Base-by-base conservation (phyloP, 1,140 invertebrate species). In the Eumaeus atala region DNA sequence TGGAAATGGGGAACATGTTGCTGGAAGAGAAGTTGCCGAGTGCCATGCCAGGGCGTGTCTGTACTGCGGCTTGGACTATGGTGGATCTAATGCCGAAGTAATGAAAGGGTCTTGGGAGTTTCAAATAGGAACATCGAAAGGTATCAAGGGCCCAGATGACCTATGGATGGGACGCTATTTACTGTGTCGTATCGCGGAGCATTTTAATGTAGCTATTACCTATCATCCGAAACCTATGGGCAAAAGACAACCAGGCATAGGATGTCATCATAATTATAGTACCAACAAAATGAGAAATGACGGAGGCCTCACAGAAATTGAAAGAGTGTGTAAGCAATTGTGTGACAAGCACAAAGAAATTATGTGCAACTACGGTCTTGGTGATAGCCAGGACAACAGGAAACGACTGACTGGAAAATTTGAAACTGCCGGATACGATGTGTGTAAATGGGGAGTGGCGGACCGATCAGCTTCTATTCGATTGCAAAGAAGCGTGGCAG, bases 171-270 rank as follows among this genome's bases (percentile, higher is more conserved):
- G 95, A 0, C 88, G 97, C 36, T 97, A 93, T 84, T 88, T 98
- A 34, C 84, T 98, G 0, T 91, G 95, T 64, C 89, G 95, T 53
- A 91, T 97, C 1, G 95, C 96, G n/a, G 96, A 98, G 84, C 95
- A 97, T 68, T 98, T 95, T 77, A 95, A 94, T 10, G 91, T 97
- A n/a, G 91, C 95, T 35, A 95, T 75, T 92, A 64, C 94, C 36
- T 90, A 97, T 47, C 96, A 98, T 68, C 97, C 96, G 0, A 98
- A 98, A 74, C 95, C 96, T 0, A 93, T 94, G 77, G 87, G 90
- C 10, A 90, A 95, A 74, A 95, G 96, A 94, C 97, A 96, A 94
- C 97, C 97, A 70, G 97, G 97, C 9, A 95, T 97, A 54, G 97
- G 97, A 0, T 96, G 95, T 14, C 94, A 95, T 61, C 94, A 93